Evolutionary conservation across 2,888 invertebrate genomes (phyloP).

Genomic region (Phragmatobia fuliginosa): DNA sequence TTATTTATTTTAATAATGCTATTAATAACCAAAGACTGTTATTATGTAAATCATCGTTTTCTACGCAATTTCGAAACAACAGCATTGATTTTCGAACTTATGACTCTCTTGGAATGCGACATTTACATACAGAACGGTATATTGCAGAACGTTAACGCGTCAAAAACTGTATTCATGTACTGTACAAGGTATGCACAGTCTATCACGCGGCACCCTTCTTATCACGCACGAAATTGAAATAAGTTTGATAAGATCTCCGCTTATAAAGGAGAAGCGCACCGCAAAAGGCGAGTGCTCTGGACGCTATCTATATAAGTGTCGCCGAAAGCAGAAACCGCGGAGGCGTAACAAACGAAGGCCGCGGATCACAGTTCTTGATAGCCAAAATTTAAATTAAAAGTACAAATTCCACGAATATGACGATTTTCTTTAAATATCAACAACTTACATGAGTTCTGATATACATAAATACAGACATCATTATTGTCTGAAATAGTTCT

Average conservation of each 20-base stretch:
- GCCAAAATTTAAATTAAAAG: conserved; percentile 58
- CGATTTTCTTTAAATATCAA: conserved; percentile 4
- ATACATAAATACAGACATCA: background rate
- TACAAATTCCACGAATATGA: conserved; percentile 21
- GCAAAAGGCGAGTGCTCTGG: conserved; percentile 72
- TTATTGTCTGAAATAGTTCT: background rate
- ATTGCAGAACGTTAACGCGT: conserved; percentile 57
- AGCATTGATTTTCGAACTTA: conserved; percentile 75
- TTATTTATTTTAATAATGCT: conserved; percentile 22
- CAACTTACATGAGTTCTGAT: background rate
- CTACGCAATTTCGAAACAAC: conserved; percentile 77
- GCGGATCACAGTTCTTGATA: conserved; percentile 63
- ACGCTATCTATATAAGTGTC: conserved; percentile 76
- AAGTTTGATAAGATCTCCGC: conserved; percentile 72
- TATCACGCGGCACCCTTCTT: conserved; percentile 60
- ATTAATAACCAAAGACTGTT: conserved; percentile 57
- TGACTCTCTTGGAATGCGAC: conserved; percentile 83
- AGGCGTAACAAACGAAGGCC: conserved; percentile 70
- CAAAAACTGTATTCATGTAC: conserved; percentile 32
- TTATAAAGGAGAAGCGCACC: conserved; percentile 65
- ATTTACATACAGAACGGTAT: conserved; percentile 70
- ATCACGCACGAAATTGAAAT: conserved; percentile 75
- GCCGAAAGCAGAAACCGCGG: conserved; percentile 70
- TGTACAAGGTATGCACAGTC: conserved; percentile 30
- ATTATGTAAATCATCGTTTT: conserved; percentile 75